These are phyloP conservation scores for Euclidia mi DNA, from an alignment of 2,888 invertebrate genomes.

Conservation along the genomic window DNA sequence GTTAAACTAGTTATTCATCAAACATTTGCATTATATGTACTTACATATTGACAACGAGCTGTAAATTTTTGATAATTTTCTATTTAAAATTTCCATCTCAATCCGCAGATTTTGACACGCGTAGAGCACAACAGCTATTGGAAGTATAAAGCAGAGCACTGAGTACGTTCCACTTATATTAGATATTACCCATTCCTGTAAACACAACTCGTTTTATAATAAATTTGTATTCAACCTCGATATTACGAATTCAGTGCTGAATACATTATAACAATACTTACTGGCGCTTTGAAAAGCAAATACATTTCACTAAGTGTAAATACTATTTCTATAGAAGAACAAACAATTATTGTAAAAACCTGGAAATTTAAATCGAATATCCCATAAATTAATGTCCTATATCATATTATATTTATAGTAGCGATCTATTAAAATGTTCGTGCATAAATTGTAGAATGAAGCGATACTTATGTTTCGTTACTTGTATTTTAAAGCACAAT, in stretches of 20 bases:
- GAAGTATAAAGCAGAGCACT: background rate
- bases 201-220: too few relatives aligned
- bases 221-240: too few relatives aligned
- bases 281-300: background rate
- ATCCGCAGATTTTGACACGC: background rate
- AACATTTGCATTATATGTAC: background rate
- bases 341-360: background rate
- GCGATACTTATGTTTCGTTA: background rate
- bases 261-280: background rate
- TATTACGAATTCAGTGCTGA: too few relatives aligned
- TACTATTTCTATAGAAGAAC: conserved; percentile 3
- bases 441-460: too few relatives aligned
- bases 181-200: background rate
- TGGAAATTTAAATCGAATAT: too few relatives aligned
- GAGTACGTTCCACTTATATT: background rate
- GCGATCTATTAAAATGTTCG: too few relatives aligned
- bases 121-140: background rate
- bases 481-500: conserved; percentile 19
- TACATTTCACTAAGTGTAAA: conserved; percentile 1
- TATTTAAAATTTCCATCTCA: background rate
- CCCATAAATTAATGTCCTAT: too few relatives aligned
- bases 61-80: background rate
- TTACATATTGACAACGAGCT: background rate
- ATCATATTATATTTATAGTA: too few relatives aligned
- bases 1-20: too few relatives aligned